These are phyloP conservation scores for Ephydatia muelleri DNA, from an alignment of 37 sponge, comb jelly and placozoan species.

Conservation along the genomic window DNA sequence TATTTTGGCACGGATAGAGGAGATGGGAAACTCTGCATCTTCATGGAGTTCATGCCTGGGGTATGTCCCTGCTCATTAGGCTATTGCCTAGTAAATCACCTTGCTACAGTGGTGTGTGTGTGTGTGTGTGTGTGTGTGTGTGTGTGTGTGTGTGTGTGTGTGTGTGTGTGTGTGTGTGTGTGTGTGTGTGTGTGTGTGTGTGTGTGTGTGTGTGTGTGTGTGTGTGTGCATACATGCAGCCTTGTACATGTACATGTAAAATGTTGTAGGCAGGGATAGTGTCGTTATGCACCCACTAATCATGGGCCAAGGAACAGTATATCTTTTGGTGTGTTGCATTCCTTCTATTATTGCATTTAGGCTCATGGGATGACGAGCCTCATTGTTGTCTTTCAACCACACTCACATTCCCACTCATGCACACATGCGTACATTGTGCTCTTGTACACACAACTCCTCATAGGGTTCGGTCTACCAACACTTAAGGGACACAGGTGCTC, in stretches of 20 bases:
- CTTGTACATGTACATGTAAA: slow-evolving; percentile 23
- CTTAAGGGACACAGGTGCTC: slow-evolving; percentile 74
- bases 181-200: not conserved
- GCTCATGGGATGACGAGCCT: not conserved
- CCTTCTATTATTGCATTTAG: not conserved
- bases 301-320: too few relatives aligned
- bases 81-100: not conserved
- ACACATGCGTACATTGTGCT: not conserved
- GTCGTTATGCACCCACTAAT: slow-evolving; percentile 8
- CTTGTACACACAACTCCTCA: too few relatives aligned
- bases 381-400: slow-evolving; percentile 5
- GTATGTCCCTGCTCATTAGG: slow-evolving; percentile 37
- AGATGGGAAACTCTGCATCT: slow-evolving; percentile 83
- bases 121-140: not conserved
- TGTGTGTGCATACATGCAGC: slow-evolving; percentile 33
- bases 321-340: not conserved
- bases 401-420: not conserved
- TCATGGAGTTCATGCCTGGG: slow-evolving; percentile 98
- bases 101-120: not conserved
- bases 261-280: not conserved
- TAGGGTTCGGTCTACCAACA: slow-evolving; percentile 89
- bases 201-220: not conserved
- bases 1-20: slow-evolving; percentile 87
- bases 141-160: slow-evolving; percentile 41
- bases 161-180: slow-evolving; percentile 25